Percentiles rank a stretch among this genome's conserved stretches.
Evolutionary conservation across 2,797 vertebrate species (phyloP).

Genomic region (Nannoperca obscura): DNA sequence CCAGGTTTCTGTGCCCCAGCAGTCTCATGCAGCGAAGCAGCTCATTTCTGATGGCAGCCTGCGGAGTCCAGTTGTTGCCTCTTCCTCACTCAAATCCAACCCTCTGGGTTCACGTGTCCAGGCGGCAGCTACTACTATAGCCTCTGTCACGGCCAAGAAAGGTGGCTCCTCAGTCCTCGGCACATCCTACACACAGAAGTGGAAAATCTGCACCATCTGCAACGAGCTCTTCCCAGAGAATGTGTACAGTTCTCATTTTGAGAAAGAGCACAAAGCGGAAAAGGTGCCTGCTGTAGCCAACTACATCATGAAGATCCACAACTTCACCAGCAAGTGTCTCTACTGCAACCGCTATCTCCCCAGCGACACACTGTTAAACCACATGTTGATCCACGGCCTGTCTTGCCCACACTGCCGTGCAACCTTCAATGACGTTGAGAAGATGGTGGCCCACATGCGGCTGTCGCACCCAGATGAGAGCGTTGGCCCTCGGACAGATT

Average conservation of each 20-base stretch:
- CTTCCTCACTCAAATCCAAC: conserved; percentile 89
- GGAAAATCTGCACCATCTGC: conserved; percentile 99
- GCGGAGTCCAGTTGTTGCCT: conserved; percentile 85
- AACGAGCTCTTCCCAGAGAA: conserved; percentile 99
- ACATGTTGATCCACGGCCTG: conserved; percentile 98
- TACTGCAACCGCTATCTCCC: conserved; percentile 99
- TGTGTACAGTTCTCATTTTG: conserved; percentile 97
- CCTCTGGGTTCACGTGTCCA: conserved; percentile 91
- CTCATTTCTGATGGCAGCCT: conserved; percentile 88
- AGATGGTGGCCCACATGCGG: conserved; percentile 98
- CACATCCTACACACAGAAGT: conserved; percentile 97
- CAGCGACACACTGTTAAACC: conserved; percentile 96
- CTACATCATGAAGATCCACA: conserved; percentile 99
- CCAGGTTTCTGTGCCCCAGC: conserved; percentile 92
- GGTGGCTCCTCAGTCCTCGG: conserved; percentile 89
- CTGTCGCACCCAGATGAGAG: conserved; percentile 93
- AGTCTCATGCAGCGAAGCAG: conserved; percentile 94
- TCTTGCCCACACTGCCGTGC: conserved; percentile 97
- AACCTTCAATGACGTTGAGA: conserved; percentile 98
- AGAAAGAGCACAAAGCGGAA: conserved; percentile 99
- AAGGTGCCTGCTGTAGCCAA: conserved; percentile 98
- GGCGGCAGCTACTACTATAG: conserved; percentile 86
- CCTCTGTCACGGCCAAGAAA: conserved; percentile 85
- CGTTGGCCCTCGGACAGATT: conserved; percentile 94
- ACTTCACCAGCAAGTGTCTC: conserved; percentile 99